phyloP scores from a whole-genome alignment of 2,113 vertebrate species.

The Galeopterus variegatus region DNA sequence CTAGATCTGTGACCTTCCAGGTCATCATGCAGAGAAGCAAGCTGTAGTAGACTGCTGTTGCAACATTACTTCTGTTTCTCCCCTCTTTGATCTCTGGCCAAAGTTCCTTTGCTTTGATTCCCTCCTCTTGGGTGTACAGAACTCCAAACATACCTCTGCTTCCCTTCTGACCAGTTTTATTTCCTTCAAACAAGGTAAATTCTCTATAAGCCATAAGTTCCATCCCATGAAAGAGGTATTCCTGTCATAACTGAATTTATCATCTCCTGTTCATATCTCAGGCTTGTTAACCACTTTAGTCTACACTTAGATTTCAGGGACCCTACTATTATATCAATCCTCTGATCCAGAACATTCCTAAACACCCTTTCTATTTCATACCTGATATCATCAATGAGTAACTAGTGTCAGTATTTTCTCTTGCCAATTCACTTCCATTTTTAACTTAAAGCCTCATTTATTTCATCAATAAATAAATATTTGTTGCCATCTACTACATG shows the following conservation, averaged over 20 bases:
- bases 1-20: constrained; percentile 44
- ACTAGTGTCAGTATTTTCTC: not conserved
- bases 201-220: not conserved
- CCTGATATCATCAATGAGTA: not conserved
- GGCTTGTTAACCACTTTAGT: not conserved
- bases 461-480: constrained; percentile 32
- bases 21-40: not conserved
- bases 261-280: not conserved
- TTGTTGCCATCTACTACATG: not conserved
- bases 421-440: constrained; percentile 36
- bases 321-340: not conserved
- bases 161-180: constrained; percentile 22
- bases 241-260: not conserved
- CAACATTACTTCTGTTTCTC: not conserved
- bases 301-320: not conserved
- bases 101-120: constrained; percentile 71
- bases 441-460: constrained; percentile 21
- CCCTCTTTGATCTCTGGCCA: constrained; percentile 76
- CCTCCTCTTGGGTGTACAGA: constrained; percentile 5
- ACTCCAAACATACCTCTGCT: not conserved
- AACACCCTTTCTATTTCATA: not conserved
- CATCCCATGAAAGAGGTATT: not conserved
- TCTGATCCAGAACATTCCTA: not conserved
- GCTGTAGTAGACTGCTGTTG: not conserved
- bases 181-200: not conserved